Evolutionary conservation across 1,140 invertebrate species (phyloP), one percentile per base, ranked within the genome.

Genomic region (Micrasema minimum): DNA sequence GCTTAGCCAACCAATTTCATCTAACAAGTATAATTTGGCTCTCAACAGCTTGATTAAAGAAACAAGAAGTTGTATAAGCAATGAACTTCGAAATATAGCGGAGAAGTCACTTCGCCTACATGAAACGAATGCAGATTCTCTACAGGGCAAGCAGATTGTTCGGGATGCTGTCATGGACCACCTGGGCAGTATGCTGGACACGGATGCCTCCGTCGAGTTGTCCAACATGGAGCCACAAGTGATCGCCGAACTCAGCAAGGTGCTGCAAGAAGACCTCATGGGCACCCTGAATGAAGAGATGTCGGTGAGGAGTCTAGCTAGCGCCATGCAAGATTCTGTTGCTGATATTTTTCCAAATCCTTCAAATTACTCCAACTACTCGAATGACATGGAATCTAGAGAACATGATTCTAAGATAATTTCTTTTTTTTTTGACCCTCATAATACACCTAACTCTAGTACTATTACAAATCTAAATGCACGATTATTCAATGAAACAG

Each of bases 211-310:
- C 6, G 14, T 75, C 6, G 70, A 75, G 50, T 57, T 75, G 14
- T 69, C 57, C 16, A 75, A 75, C 22, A 72, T 75, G 74, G 70
- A 75, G 9, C 74, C 74, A 9, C 74, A 75, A 48, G 43, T 75
- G 5, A 72, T 75, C 16, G 62, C 68, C 7, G 74, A 72, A 45
- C 55, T 75, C 2, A 75, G 74, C 38, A 70, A 70, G 14, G 70
- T 75, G 10, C 26, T 75, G 11, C 74, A 72, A 46, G 50, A 72
- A 46, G 70, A 75, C 70, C 41, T 75, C 2, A 72, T 75, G 66
- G 43, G 55, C 20, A 45, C 66, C 9, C 16, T 41, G 14, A 71
- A 61, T 16, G 69, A 74, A n/a, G 69, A 75, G 16, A 45, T 61
- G n/a, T 69, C 65, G 2, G 50, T 57, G 10, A 37, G 22, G 41